phyloP scores from a whole-genome alignment of 2,113 vertebrate genomes.

The Bos javanicus region DNA sequence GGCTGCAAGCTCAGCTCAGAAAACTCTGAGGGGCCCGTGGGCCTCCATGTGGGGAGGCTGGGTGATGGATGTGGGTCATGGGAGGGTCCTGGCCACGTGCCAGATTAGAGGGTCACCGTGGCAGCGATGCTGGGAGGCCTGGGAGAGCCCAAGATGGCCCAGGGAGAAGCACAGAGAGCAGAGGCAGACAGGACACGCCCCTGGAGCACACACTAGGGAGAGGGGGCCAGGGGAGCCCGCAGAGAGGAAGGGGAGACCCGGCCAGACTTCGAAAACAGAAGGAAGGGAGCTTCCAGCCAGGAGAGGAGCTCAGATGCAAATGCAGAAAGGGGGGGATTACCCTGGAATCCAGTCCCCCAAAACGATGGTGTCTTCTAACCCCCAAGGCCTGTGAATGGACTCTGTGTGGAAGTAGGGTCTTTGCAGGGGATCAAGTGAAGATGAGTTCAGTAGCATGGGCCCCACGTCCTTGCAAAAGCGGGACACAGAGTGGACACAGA shows the following conservation, averaged over 20 bases:
- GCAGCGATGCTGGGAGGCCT: rapidly evolving
- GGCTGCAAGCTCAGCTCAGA: too few species aligned
- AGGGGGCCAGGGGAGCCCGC: rapidly evolving
- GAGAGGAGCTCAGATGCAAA: background rate
- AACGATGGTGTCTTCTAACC: background rate
- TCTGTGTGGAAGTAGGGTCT: background rate
- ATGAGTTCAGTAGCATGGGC: background rate
- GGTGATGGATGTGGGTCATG: rapidly evolving
- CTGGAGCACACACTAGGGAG: too few species aligned
- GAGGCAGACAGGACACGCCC: too few species aligned
- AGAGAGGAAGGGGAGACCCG: rapidly evolving
- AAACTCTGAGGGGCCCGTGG: rapidly evolving
- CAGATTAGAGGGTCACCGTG: background rate
- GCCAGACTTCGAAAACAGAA: rapidly evolving
- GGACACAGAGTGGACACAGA: background rate
- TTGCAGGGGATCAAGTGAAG: background rate
- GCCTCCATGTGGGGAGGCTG: background rate
- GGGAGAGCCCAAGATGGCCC: background rate
- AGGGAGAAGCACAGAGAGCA: too few species aligned
- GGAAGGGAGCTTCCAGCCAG: background rate
- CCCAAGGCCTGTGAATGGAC: background rate
- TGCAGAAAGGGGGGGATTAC: rapidly evolving
- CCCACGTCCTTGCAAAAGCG: background rate
- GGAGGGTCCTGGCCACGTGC: rapidly evolving
- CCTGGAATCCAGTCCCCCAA: background rate